Base-by-base conservation (phyloP, 2,888 invertebrate genomes). In the Azorinus chamasolen region DNA sequence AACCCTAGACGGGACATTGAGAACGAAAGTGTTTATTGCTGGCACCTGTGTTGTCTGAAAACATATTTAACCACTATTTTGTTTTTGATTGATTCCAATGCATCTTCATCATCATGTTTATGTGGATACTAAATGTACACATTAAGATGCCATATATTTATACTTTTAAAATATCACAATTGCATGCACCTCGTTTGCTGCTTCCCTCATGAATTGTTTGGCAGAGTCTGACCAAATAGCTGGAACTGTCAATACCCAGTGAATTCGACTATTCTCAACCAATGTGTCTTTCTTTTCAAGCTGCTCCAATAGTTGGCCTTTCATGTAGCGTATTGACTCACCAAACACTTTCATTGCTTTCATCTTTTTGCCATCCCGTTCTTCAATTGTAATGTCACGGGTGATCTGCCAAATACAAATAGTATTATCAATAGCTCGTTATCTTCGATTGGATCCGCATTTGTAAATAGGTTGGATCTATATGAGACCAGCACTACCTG, bases 121-220 rank as follows among this genome's bases (percentile, higher is more conserved):
- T n/a, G 14, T 45, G 14, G n/a, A 45, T 8, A 45, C 14, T 45
- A 8, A 14, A 5, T 8, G 45, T 45, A 45, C 4, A 5, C 6
- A 5, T 8, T 45, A 5, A 5, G 14, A 8, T 45, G 6, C 4
- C 14, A 4, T 8, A 45, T 5, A 14, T 45, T 45, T 4, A 8
- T n/a, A n/a, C n/a, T n/a, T n/a, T n/a, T n/a, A n/a, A n/a, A n/a
- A n/a, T n/a, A n/a, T n/a, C n/a, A n/a, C n/a, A n/a, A n/a, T n/a
- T n/a, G n/a, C n/a, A n/a, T n/a, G n/a, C 39, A 78, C 78, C 55
- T 62, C 61, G n/a, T 27, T 25, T 2, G 78, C 73, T 2, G 78
- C 59, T 43, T 78, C 78, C 37, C 73, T 50, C 78, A 78, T 73
- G 57, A 78, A 78, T 48, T 73, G 72, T 48, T 78, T 78, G 0